A percentile compares a stretch with the other conserved stretches of the same genome.
Conservation (phyloP, 2,888 invertebrate species). For the Quadroppia sp. region DNA sequence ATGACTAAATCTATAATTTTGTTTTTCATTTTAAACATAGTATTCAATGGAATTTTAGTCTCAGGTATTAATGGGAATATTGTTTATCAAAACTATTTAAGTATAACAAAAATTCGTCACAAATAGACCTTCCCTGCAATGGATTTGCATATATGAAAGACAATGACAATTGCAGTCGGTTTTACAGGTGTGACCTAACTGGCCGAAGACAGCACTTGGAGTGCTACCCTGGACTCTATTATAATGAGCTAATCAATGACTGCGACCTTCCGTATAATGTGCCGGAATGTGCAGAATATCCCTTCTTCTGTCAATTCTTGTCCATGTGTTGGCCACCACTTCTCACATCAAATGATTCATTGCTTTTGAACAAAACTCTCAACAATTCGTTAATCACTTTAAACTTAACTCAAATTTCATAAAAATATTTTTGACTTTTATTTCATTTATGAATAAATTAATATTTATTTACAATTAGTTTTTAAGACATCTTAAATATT, state of each 20-base stretch:
- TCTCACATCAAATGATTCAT: not conserved
- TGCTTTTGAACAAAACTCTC: too few species aligned
- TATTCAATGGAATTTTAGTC: too few species aligned
- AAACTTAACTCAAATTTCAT: too few species aligned
- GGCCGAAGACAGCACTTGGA: constrained; percentile 8
- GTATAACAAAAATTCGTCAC: too few species aligned
- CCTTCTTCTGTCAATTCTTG: not conserved
- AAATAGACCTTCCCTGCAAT: not conserved
- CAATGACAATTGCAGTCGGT: not conserved
- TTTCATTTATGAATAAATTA: too few species aligned
- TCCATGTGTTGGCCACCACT: constrained; percentile 17
- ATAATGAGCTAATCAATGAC: constrained; percentile 13
- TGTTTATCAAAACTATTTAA: not conserved
- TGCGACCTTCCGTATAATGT: constrained; percentile 24
- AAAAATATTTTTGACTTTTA: too few species aligned
- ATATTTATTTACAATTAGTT: too few species aligned
- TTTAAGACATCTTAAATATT: too few species aligned
- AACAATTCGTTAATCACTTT: too few species aligned
- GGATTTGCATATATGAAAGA: not conserved
- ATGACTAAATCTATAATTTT: too few species aligned
- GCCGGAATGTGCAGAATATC: constrained; percentile 21
- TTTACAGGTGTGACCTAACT: constrained; percentile 24
- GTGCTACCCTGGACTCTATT: not conserved
- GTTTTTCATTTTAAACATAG: too few species aligned
- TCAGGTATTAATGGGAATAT: not conserved